Evolutionary conservation across 2,113 vertebrate species (phyloP).

Genomic region (Cyrtonyx montezumae): DNA sequence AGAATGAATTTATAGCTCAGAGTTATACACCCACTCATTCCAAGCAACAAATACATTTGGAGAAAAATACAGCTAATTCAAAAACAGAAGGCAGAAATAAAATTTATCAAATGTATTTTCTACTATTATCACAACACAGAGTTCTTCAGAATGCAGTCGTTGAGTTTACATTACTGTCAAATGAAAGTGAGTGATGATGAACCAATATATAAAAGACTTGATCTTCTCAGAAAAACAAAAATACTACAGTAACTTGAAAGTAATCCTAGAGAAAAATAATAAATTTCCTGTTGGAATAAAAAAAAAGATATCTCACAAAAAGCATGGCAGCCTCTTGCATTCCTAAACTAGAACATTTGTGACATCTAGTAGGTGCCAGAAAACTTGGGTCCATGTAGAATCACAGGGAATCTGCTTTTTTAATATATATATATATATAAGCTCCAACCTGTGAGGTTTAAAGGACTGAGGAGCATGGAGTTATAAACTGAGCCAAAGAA

Average conservation of each 20-base stretch:
- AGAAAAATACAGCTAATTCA: neutral
- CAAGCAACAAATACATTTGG: neutral
- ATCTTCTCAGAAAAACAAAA: neutral
- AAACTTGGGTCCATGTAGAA: neutral
- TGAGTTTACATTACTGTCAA: neutral
- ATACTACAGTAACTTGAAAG: neutral
- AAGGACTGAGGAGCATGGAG: slow-evolving; percentile 1
- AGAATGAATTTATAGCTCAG: neutral
- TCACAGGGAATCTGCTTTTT: neutral
- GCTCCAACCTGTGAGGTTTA: neutral
- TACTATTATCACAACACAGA: neutral
- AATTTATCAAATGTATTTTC: neutral
- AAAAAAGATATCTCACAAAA: too few species aligned
- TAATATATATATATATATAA: too few species aligned
- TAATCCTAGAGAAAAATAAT: too few species aligned
- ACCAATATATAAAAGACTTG: neutral
- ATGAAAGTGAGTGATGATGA: neutral
- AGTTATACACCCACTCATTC: neutral
- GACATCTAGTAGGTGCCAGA: neutral
- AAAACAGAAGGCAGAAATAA: neutral
- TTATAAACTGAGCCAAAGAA: slow-evolving; percentile 29
- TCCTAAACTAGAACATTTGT: neutral
- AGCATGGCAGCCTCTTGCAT: neutral
- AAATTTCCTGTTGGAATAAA: neutral
- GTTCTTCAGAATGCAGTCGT: neutral